These are phyloP conservation scores for Hemichromis elongatus DNA, from an alignment of 2,113 vertebrate genomes.

Conservation along the genomic window DNA sequence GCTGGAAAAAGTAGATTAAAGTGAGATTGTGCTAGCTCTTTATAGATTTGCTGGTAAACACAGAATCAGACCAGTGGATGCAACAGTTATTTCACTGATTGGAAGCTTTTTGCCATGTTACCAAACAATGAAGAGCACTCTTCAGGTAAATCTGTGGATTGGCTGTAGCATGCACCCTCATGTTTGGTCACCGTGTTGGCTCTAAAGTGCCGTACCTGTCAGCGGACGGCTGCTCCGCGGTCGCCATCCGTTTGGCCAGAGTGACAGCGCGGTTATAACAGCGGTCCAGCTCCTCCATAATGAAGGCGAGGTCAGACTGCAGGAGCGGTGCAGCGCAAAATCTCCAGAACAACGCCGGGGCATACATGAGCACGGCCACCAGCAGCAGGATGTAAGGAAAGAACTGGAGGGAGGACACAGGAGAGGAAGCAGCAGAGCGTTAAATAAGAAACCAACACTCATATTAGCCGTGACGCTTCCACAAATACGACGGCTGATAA, in stretches of 20 bases:
- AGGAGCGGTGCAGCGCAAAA: conserved; percentile 83
- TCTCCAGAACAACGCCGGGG: conserved; percentile 87
- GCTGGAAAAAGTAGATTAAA: neutral
- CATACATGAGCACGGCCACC: conserved; percentile 84
- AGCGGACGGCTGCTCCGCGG: conserved; percentile 9
- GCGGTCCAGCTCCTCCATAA: conserved; percentile 92
- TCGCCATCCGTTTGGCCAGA: conserved; percentile 75
- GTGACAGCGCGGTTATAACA: conserved; percentile 90
- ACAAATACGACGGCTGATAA: neutral
- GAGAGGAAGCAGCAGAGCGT: neutral
- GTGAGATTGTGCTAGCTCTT: neutral
- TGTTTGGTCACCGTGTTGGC: neutral
- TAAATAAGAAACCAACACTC: neutral
- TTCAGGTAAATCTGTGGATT: neutral
- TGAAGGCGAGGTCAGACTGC: conserved; percentile 89
- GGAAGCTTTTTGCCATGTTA: rapidly evolving
- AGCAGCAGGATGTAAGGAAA: conserved; percentile 93
- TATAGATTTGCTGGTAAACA: neutral
- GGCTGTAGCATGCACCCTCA: too few species aligned
- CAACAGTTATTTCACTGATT: neutral
- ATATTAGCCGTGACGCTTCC: rapidly evolving
- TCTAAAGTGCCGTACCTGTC: conserved; percentile 38
- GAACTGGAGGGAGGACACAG: conserved; percentile 70
- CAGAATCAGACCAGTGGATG: neutral
- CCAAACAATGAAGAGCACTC: neutral